These are phyloP conservation scores for Tethya wilhelma DNA, from an alignment of 37 sponge, comb jelly and placozoan species.

Conservation along the genomic window DNA sequence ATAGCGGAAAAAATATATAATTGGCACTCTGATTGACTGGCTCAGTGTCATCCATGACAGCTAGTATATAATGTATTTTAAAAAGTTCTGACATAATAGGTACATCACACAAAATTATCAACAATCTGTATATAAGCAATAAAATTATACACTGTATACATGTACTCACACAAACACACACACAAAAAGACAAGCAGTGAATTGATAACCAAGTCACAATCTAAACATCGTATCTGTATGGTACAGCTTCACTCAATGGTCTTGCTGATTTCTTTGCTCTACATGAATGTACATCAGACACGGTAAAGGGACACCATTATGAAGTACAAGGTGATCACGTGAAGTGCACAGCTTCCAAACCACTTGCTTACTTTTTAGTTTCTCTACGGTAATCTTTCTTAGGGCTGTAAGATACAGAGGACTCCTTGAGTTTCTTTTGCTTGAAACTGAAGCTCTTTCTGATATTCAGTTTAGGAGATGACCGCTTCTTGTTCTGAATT, in stretches of 20 bases:
- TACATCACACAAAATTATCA: too few species aligned
- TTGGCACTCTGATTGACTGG: too few species aligned
- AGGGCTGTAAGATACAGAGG: not conserved
- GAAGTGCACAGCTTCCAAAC: not conserved
- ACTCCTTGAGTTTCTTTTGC: not conserved
- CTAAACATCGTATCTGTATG: not conserved
- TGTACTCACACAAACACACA: too few species aligned
- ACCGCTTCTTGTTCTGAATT: not conserved
- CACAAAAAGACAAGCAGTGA: too few species aligned
- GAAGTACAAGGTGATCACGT: not conserved
- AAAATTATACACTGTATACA: too few species aligned
- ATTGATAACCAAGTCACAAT: too few species aligned
- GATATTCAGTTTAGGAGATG: slow-evolving; percentile 9
- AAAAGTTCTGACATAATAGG: too few species aligned
- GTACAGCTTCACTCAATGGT: not conserved
- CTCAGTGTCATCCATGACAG: too few species aligned
- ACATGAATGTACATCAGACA: too few species aligned
- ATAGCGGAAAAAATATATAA: too few species aligned
- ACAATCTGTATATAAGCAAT: too few species aligned
- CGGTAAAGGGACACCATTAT: not conserved
- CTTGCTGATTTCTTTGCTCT: not conserved
- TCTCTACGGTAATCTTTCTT: not conserved
- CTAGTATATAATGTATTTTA: too few species aligned
- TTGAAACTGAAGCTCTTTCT: slow-evolving; percentile 49
- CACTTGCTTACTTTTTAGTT: not conserved